phyloP scores from a whole-genome alignment of 1,140 invertebrate genomes.

The Lysiphlebus fabarum region DNA sequence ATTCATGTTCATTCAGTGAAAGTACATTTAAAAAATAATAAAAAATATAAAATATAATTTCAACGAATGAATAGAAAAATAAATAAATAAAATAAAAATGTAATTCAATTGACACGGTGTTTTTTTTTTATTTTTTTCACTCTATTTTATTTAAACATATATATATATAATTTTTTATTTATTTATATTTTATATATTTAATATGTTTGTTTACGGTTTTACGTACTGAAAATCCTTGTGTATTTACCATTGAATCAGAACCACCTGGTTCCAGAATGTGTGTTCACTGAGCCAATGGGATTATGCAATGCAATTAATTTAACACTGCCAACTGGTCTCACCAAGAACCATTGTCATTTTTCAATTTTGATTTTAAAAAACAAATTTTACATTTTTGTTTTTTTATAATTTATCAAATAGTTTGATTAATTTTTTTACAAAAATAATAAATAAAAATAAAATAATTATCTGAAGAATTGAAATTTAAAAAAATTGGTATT shows the following conservation, averaged over 20 bases:
- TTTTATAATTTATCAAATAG: too few relatives aligned
- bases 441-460: too few relatives aligned
- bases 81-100: too few relatives aligned
- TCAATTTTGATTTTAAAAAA: too few relatives aligned
- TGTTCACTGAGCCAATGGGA: conserved; percentile 22
- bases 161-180: neutral
- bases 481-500: neutral
- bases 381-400: too few relatives aligned
- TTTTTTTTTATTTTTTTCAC: too few relatives aligned
- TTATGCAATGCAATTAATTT: conserved; percentile 29
- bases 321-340: conserved; percentile 21
- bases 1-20: too few relatives aligned
- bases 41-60: too few relatives aligned
- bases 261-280: conserved; percentile 23
- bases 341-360: neutral
- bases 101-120: too few relatives aligned
- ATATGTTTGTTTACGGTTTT: neutral
- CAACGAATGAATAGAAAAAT: neutral
- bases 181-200: neutral
- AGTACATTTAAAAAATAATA: too few relatives aligned
- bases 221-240: conserved; percentile 5
- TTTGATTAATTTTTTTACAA: too few relatives aligned
- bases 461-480: too few relatives aligned
- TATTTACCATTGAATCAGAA: conserved; percentile 24
- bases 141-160: neutral